Conservation (phyloP, 2,113 vertebrate genomes). For the Xiphorhynchus elegans region DNA sequence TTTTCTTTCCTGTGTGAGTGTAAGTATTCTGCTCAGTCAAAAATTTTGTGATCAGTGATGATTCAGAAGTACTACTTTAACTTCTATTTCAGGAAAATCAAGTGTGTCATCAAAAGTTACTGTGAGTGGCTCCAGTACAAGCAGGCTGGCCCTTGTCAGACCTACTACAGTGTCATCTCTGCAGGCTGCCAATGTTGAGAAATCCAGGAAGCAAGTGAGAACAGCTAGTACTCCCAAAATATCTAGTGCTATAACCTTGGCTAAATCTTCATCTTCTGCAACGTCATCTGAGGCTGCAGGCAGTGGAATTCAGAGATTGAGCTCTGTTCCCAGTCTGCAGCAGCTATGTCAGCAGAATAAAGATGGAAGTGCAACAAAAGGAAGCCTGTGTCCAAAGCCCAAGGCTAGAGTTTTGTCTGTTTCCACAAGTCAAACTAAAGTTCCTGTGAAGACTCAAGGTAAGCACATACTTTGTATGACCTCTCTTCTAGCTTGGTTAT, state of each 20-base stretch:
- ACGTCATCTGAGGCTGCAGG: background rate
- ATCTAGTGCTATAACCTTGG: background rate
- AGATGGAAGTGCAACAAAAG: slow-evolving; percentile 13
- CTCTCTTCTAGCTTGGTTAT: background rate
- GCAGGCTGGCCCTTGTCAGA: slow-evolving; percentile 27
- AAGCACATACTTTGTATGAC: background rate
- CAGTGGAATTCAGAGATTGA: background rate
- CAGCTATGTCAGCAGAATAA: background rate
- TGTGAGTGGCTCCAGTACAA: slow-evolving; percentile 43
- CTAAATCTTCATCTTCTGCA: background rate
- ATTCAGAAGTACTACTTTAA: background rate
- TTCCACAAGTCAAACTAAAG: slow-evolving; percentile 15
- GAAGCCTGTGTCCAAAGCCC: slow-evolving; percentile 9
- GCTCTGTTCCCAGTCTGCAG: background rate
- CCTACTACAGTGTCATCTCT: slow-evolving; percentile 6
- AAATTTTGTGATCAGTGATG: background rate
- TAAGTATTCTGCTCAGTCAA: background rate
- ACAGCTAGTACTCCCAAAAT: background rate
- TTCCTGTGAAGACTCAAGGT: slow-evolving; percentile 44
- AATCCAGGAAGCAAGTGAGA: background rate
- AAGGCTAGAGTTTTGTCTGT: background rate
- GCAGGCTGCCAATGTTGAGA: background rate
- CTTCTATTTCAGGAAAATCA: slow-evolving; percentile 56
- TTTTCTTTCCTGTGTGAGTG: background rate
- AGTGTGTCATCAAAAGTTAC: slow-evolving; percentile 27